A percentile compares a stretch with the other conserved stretches of the same genome.
phyloP scores from a whole-genome alignment of 2,888 invertebrate species.

The Noctua janthe region DNA sequence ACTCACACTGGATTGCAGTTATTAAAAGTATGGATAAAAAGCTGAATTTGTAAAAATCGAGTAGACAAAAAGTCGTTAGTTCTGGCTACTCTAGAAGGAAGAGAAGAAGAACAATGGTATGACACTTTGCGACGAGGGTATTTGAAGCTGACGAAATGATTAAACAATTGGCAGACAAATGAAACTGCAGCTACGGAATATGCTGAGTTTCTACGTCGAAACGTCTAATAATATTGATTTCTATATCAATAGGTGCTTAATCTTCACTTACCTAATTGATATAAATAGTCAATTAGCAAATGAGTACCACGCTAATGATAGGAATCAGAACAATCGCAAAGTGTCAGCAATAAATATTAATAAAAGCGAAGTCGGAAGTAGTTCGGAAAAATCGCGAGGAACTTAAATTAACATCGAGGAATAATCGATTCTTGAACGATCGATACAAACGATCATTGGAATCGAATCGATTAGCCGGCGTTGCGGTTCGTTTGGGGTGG shows the following conservation, averaged over 20 bases:
- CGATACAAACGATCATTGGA: slow-evolving; percentile 54
- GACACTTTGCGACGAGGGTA: slow-evolving; percentile 43
- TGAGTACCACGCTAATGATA: slow-evolving; percentile 20
- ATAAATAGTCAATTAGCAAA: slow-evolving; percentile 35
- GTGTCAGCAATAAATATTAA: slow-evolving; percentile 54
- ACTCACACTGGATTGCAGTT: slow-evolving; percentile 65
- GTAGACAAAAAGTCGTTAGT: slow-evolving; percentile 65
- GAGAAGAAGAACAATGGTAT: slow-evolving; percentile 77
- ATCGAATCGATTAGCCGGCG: slow-evolving; percentile 69
- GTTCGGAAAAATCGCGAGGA: slow-evolving; percentile 55
- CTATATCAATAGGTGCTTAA: slow-evolving; percentile 21
- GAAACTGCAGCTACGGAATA: neutral
- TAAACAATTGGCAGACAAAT: neutral
- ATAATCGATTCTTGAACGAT: slow-evolving; percentile 62
- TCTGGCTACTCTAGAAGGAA: slow-evolving; percentile 79
- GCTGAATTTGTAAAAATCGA: slow-evolving; percentile 42
- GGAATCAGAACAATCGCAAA: slow-evolving; percentile 38
- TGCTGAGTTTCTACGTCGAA: neutral
- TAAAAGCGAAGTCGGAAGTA: slow-evolving; percentile 47
- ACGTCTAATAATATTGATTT: slow-evolving; percentile 5
- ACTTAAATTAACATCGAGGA: slow-evolving; percentile 60
- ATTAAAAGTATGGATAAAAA: slow-evolving; percentile 53
- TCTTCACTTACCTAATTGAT: slow-evolving; percentile 38
- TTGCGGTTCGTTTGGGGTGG: slow-evolving; percentile 72
- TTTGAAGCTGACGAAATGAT: neutral